phyloP scores from a whole-genome alignment of 2,113 vertebrate genomes.

The Corythornis cristatus region DNA sequence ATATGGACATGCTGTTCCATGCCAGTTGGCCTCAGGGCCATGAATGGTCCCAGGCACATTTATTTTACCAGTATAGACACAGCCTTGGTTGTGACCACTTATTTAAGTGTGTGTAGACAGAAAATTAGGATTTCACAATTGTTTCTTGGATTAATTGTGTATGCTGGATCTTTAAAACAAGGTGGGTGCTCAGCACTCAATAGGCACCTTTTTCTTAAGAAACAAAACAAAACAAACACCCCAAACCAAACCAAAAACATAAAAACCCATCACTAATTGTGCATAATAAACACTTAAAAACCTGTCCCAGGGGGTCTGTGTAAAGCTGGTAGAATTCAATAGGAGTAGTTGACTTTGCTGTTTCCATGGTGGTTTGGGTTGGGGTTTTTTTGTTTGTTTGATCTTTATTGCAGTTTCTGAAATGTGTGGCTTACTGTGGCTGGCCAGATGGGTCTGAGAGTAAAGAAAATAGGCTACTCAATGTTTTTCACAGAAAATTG shows the following conservation, averaged over 20 bases:
- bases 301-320: background rate
- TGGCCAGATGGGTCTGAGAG: background rate
- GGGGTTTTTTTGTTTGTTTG: background rate
- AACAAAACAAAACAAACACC: background rate
- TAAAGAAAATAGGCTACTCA: background rate
- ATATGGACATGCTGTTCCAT: background rate
- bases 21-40: background rate
- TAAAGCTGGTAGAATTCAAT: background rate
- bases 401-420: conserved; percentile 28
- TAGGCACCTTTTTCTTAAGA: background rate
- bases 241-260: background rate
- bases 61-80: background rate
- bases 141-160: background rate
- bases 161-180: background rate
- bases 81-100: conserved; percentile 8
- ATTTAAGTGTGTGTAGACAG: background rate
- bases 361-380: background rate
- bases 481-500: background rate
- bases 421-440: conserved; percentile 21
- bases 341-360: background rate
- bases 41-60: background rate
- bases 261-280: background rate
- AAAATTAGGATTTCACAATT: background rate
- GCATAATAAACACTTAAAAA: background rate
- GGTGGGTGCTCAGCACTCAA: background rate